Percentiles rank a stretch among this genome's conserved stretches.
Evolutionary conservation across 2,888 invertebrate genomes (phyloP).

Genomic region (Molorchus minor): DNA sequence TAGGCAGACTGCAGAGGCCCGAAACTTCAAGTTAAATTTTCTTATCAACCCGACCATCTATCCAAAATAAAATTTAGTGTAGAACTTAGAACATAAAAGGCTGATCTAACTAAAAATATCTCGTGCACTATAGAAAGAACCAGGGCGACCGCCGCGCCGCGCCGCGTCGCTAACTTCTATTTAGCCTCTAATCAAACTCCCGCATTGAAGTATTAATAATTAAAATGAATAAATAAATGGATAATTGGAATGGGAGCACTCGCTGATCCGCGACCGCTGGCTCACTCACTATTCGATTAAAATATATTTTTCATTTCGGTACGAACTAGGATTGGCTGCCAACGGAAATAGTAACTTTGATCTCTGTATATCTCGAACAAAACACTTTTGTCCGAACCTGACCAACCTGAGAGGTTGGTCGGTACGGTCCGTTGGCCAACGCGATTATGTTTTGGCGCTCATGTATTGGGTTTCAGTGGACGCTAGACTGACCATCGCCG

Average conservation of each 20-base stretch:
- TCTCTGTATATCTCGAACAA: constrained; percentile 48
- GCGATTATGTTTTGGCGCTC: constrained; percentile 60
- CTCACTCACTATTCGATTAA: constrained; percentile 50
- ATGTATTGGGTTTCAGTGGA: constrained; percentile 52
- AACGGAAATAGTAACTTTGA: constrained; percentile 58
- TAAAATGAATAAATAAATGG: constrained; percentile 36
- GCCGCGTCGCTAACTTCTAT: no score
- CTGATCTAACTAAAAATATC: no score
- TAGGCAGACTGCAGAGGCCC: no score
- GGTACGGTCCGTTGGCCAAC: constrained; percentile 56
- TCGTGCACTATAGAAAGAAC: no score
- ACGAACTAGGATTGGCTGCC: constrained; percentile 54
- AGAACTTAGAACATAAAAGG: no score
- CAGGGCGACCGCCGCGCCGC: no score
- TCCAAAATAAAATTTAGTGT: no score
- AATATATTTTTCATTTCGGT: constrained; percentile 50
- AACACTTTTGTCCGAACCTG: constrained; percentile 57
- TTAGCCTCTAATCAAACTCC: no score
- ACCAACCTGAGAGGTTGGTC: constrained; percentile 56
- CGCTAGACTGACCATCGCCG: no score
- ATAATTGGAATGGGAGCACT: constrained; percentile 41
- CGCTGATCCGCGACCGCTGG: constrained; percentile 53
- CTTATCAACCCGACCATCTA: no score
- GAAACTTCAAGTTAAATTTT: no score
- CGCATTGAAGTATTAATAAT: no score